Evolutionary conservation across 2,797 vertebrate species (phyloP).

Genomic region (Bovichtus variegatus): DNA sequence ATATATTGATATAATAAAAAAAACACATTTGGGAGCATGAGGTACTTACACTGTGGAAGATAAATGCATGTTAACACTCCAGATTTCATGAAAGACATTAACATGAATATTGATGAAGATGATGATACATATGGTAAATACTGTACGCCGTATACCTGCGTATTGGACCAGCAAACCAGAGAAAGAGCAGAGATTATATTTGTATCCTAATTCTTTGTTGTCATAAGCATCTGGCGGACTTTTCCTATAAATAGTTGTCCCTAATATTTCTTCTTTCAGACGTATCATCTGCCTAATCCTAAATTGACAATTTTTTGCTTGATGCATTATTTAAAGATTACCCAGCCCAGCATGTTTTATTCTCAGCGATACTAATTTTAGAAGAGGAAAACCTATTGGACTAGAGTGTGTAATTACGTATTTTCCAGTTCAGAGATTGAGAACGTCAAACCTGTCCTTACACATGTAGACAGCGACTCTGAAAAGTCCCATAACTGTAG

Average conservation of each 20-base stretch:
- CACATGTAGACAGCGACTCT: not conserved
- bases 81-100: not conserved
- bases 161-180: not conserved
- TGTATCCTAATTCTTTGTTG: not conserved
- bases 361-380: slow-evolving; percentile 26
- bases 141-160: too few relatives aligned
- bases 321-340: slow-evolving; percentile 46
- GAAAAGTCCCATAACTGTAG: not conserved
- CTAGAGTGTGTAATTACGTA: not conserved
- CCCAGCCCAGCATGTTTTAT: slow-evolving; percentile 32
- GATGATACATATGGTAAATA: too few relatives aligned
- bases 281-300: slow-evolving; percentile 19
- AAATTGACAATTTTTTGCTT: slow-evolving; percentile 37
- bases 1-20: too few relatives aligned
- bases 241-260: slow-evolving; percentile 52
- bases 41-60: too few relatives aligned
- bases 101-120: too few relatives aligned
- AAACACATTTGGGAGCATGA: too few relatives aligned
- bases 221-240: slow-evolving; percentile 21
- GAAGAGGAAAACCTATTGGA: not conserved
- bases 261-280: slow-evolving; percentile 42
- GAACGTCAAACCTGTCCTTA: not conserved
- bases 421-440: not conserved
- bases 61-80: not conserved
- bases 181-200: slow-evolving; percentile 13